A percentile compares a stretch with the other conserved stretches of the same genome.
phyloP scores from a whole-genome alignment of 2,888 invertebrate species.

The Drosophila birchii region DNA sequence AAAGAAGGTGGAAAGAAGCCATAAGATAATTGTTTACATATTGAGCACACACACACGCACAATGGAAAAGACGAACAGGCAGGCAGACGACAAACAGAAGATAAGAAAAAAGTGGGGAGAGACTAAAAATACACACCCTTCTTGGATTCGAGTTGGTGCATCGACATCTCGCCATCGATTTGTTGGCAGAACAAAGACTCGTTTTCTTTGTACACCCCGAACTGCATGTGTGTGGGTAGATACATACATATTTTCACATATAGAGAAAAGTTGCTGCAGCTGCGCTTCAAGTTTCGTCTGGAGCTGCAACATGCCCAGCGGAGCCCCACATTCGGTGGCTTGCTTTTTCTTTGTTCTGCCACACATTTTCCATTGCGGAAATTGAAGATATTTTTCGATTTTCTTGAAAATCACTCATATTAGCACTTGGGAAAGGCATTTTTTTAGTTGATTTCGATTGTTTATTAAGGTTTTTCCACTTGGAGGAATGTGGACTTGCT shows the following conservation, averaged over 20 bases:
- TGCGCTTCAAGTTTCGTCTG: constrained; percentile 64
- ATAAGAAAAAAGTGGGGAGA: constrained; percentile 2
- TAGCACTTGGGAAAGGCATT: background rate
- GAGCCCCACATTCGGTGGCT: constrained; percentile 61
- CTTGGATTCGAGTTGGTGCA: constrained; percentile 42
- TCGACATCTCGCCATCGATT: constrained; percentile 52
- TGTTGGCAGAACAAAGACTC: constrained; percentile 62
- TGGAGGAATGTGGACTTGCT: background rate
- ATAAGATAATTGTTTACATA: constrained; percentile 31
- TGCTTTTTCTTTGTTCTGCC: constrained; percentile 48
- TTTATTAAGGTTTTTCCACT: background rate
- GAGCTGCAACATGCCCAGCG: constrained; percentile 56
- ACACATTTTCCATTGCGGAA: constrained; percentile 18
- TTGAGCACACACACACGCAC: constrained; percentile 9
- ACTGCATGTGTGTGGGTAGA: constrained; percentile 8
- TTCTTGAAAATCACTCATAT: background rate
- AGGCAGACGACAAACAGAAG: constrained; percentile 24
- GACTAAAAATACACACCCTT: constrained; percentile 69
- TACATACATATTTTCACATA: constrained; percentile 22
- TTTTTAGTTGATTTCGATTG: background rate
- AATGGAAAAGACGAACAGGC: constrained; percentile 7
- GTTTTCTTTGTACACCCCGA: constrained; percentile 67
- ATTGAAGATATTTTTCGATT: background rate
- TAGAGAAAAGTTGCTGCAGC: constrained; percentile 69
- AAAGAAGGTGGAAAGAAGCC: constrained; percentile 8